Evolutionary conservation across 2,113 vertebrate genomes (phyloP).

Genomic region (Galemys pyrenaicus): DNA sequence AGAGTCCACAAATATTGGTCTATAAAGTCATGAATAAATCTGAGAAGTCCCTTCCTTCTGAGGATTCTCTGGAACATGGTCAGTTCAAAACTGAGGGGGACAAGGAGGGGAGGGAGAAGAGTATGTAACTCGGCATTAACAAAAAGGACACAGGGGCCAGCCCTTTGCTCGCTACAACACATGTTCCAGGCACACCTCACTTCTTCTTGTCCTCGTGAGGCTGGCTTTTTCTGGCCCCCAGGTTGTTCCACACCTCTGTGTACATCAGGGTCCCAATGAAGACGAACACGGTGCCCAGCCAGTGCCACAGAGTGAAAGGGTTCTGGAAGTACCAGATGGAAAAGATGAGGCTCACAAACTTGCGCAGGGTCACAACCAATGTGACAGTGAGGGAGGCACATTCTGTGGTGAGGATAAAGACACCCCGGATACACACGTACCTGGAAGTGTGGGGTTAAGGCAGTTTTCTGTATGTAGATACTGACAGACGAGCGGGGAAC

Average conservation of each 20-base stretch:
- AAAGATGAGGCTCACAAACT: constrained; percentile 98
- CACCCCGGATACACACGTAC: constrained; percentile 96
- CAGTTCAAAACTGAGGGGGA: background rate
- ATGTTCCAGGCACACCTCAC: constrained; percentile 61
- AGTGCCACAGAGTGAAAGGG: constrained; percentile 97
- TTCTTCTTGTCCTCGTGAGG: constrained; percentile 83
- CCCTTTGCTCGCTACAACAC: rapidly evolving
- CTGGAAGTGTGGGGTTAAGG: constrained; percentile 86
- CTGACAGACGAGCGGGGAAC: background rate
- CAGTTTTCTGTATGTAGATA: background rate
- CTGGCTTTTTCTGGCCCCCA: constrained; percentile 75
- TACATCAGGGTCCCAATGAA: constrained; percentile 95
- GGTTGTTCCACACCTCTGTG: constrained; percentile 92
- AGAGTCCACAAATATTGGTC: background rate
- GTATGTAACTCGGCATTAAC: background rate
- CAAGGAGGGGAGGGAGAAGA: too few species aligned
- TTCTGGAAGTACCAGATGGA: constrained; percentile 97
- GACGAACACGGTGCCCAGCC: constrained; percentile 93
- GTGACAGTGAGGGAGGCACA: constrained; percentile 97
- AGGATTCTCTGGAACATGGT: background rate
- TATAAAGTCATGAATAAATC: constrained; percentile 53
- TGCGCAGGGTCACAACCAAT: constrained; percentile 95
- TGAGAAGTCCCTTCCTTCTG: background rate
- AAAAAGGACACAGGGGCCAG: background rate
- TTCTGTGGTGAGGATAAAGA: constrained; percentile 97